These are phyloP conservation scores for Tolmerus cingulatus DNA, from an alignment of 2,888 invertebrate genomes.

Conservation along the genomic window DNA sequence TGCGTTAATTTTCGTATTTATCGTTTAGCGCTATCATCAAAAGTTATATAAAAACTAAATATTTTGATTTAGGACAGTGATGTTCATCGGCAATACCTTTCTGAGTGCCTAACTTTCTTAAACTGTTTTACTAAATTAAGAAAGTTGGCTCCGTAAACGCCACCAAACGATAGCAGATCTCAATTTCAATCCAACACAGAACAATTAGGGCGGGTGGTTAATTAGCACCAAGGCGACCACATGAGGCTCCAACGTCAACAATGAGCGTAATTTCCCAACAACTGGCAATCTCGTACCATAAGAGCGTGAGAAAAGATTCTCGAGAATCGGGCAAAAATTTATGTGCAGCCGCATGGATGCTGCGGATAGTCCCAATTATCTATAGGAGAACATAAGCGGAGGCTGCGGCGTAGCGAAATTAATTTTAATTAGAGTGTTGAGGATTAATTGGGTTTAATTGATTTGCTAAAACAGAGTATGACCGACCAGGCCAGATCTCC, in stretches of 20 bases:
- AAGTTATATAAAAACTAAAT: background rate
- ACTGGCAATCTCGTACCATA: conserved; percentile 37
- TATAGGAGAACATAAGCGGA: conserved; percentile 16
- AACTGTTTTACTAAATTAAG: background rate
- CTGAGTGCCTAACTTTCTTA: background rate
- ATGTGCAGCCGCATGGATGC: conserved; percentile 19
- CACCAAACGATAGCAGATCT: conserved; percentile 13
- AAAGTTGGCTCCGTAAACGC: background rate
- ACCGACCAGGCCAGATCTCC: conserved; percentile 40
- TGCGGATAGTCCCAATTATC: conserved; percentile 23
- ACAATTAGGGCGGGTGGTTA: conserved; percentile 28
- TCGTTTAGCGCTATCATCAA: background rate
- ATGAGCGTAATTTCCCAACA: conserved; percentile 38
- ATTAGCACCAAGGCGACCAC: conserved; percentile 40
- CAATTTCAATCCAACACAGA: conserved; percentile 39
- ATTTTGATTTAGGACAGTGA: background rate
- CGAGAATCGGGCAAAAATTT: conserved; percentile 32
- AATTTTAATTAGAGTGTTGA: conserved; percentile 57
- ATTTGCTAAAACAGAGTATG: conserved; percentile 64
- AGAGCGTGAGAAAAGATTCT: conserved; percentile 43
- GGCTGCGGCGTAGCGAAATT: conserved; percentile 37
- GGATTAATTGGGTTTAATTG: conserved; percentile 65
- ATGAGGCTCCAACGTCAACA: conserved; percentile 21
- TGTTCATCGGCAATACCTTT: background rate
- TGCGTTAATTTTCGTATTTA: too few relatives aligned